phyloP scores from a whole-genome alignment of 2,888 invertebrate species.

The Eledona agricola region DNA sequence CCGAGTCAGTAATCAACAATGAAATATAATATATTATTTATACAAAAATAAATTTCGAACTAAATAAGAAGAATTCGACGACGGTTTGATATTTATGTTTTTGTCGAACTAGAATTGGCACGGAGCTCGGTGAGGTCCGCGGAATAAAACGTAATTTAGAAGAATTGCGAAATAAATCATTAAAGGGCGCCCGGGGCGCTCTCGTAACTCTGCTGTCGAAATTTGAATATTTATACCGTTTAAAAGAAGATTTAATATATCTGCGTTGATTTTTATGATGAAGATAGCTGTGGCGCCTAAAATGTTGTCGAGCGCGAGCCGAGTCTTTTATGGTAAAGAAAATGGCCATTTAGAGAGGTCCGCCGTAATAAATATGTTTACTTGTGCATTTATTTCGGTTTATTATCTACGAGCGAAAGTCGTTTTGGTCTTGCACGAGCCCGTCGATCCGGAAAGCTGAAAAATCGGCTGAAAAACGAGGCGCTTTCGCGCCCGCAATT shows the following conservation, averaged over 20 bases:
- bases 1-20: too few species aligned
- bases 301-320: constrained; percentile 49
- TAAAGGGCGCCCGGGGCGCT: constrained; percentile 25
- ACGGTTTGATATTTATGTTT: too few species aligned
- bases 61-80: too few species aligned
- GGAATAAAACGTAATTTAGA: constrained; percentile 12
- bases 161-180: constrained; percentile 34
- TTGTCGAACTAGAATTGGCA: too few species aligned
- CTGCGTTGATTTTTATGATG: constrained; percentile 50
- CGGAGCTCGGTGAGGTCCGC: too few species aligned
- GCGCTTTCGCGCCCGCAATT: constrained; percentile 1
- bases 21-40: too few species aligned
- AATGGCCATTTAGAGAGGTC: constrained; percentile 48
- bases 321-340: constrained; percentile 51
- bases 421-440: neutral
- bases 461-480: constrained; percentile 1
- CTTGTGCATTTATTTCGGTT: constrained; percentile 34
- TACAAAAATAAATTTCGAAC: too few species aligned
- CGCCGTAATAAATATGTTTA: constrained; percentile 48
- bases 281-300: constrained; percentile 55
- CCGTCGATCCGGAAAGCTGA: constrained; percentile 2
- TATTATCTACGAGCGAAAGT: constrained; percentile 23
- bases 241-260: constrained; percentile 46
- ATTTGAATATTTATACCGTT: constrained; percentile 52
- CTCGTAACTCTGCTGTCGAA: constrained; percentile 46